Percentiles rank a stretch among this genome's conserved stretches.
Evolutionary conservation across 2,888 invertebrate genomes (phyloP).

Genomic region (Caenorhabditis sp.): DNA sequence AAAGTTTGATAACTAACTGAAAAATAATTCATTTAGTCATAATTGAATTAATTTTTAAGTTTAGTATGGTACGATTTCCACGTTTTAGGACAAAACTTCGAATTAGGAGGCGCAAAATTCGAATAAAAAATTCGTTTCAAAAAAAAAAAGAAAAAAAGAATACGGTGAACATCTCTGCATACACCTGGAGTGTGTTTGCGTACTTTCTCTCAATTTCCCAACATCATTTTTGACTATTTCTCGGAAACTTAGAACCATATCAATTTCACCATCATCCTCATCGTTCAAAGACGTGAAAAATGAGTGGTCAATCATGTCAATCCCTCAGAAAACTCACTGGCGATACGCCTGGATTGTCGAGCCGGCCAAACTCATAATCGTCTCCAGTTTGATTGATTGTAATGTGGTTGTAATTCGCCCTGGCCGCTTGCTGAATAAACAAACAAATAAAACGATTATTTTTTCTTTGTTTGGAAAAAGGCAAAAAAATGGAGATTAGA

Average conservation of each 20-base stretch:
- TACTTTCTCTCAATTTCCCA: background rate
- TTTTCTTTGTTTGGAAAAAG: background rate
- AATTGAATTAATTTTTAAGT: too few species aligned
- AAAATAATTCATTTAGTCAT: too few species aligned
- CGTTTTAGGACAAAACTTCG: too few species aligned
- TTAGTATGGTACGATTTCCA: too few species aligned
- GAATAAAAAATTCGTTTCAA: background rate
- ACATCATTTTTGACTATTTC: background rate
- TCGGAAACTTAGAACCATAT: background rate
- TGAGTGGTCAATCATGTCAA: background rate
- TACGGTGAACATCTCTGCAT: background rate
- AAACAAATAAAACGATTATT: constrained; percentile 3
- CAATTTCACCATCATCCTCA: background rate
- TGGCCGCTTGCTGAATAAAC: background rate
- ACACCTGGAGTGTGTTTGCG: background rate
- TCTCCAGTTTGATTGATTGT: constrained; percentile 16
- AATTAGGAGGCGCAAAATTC: too few species aligned
- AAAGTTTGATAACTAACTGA: too few species aligned
- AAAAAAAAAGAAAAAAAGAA: background rate
- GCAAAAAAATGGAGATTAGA: background rate
- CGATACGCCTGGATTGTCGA: constrained; percentile 56
- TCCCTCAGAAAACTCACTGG: constrained; percentile 36
- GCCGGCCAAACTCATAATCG: constrained; percentile 36
- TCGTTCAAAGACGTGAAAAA: background rate
- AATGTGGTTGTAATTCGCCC: background rate